Base-by-base conservation (phyloP, 2,113 vertebrate species). In the Odobenus rosmarus region DNA sequence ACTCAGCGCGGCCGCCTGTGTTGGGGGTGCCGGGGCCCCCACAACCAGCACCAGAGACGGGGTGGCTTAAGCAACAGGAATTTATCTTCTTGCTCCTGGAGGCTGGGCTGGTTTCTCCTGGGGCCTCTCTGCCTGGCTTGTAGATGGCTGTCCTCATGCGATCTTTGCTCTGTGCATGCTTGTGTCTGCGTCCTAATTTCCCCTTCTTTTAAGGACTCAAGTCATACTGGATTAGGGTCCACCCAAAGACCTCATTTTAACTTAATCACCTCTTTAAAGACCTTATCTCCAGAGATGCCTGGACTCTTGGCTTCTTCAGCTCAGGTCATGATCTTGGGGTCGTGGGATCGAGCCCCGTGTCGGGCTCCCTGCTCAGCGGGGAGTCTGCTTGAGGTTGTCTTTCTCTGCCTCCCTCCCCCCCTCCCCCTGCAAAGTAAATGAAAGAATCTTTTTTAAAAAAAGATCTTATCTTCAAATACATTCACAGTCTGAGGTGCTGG, bases 31-130 rank as follows among this genome's bases (percentile, higher is more conserved):
- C 26, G 24, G 53, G 19, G 80, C n/a, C 21, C 10, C 33, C n/a
- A 14, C 14, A 4, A 53, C 4, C 11, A 33, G 11, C 7, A 33
- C n/a, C 3, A 12, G 10, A n/a, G 79, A 59, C 23, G 0, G 16
- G 6, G 42, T 21, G 39, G 31, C 67, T 94, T 49, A 28, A 49
- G 21, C 51, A 31, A 11, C 51, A 51, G 39, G 49, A 72, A 24
- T 33, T 53, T 59, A 72, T 82, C 49, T 46, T 82, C 49, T 18
- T 3, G 53, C n/a, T 28, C 39, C 19, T 13, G 57, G 71, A 77
- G 13, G 19, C 21, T 12, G 55, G 53, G 26, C 51, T 46, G 46
- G 57, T 42, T 86, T 93, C 71, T 86, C 46, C 71, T 69, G 5
- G 26, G 31, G 39, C 31, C 28, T 42, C n/a, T 64, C 28, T 79